These are phyloP conservation scores for Drosophila neutralis DNA, from an alignment of 2,888 invertebrate species.

Conservation along the genomic window DNA sequence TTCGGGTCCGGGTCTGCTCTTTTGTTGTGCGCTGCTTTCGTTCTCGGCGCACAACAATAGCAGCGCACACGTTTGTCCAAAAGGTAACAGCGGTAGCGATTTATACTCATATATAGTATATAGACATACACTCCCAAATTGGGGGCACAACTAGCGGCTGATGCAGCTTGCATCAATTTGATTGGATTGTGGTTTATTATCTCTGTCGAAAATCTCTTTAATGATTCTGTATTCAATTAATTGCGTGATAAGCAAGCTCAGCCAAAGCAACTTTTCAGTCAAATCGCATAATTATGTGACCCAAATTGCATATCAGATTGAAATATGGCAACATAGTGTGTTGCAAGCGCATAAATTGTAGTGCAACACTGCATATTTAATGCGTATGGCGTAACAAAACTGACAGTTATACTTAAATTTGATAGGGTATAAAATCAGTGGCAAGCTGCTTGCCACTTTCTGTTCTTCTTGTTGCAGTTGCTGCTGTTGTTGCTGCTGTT, in stretches of 20 bases:
- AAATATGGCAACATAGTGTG: slow-evolving; percentile 10
- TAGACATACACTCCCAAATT: slow-evolving; percentile 11
- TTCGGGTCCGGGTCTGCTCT: slow-evolving; percentile 54
- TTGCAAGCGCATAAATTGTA: slow-evolving; percentile 28
- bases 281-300: slow-evolving; percentile 21
- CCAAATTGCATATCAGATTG: slow-evolving; percentile 12
- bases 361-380: slow-evolving; percentile 22
- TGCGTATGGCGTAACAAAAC: slow-evolving; percentile 9
- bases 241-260: slow-evolving; percentile 9
- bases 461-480: slow-evolving; percentile 24
- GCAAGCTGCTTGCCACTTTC: slow-evolving; percentile 9
- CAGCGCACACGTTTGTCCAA: slow-evolving; percentile 58
- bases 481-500: slow-evolving; percentile 39
- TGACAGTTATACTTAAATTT: slow-evolving; percentile 26
- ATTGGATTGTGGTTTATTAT: background rate
- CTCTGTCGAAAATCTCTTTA: background rate
- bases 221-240: background rate
- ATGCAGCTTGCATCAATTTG: background rate
- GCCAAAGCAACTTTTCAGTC: slow-evolving; percentile 5
- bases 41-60: slow-evolving; percentile 74
- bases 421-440: slow-evolving; percentile 45
- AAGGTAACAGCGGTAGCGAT: slow-evolving; percentile 73
- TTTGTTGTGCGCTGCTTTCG: slow-evolving; percentile 65
- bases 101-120: slow-evolving; percentile 53
- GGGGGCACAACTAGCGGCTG: background rate